A percentile compares a stretch with the other conserved stretches of the same genome.
phyloP scores from a whole-genome alignment of 2,888 invertebrate genomes.

The Melanostoma mellinum region DNA sequence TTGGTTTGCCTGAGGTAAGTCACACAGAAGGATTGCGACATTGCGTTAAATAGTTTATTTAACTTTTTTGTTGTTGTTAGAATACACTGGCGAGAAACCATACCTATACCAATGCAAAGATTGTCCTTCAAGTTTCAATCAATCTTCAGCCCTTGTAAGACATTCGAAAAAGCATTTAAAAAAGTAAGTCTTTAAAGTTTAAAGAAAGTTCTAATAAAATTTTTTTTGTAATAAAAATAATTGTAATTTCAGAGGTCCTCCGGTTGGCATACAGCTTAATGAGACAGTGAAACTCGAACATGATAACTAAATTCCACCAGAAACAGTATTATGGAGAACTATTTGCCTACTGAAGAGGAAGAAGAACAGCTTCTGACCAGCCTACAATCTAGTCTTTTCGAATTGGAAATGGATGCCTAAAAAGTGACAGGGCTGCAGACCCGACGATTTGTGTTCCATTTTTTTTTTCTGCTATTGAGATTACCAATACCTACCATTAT shows the following conservation, averaged over 20 bases:
- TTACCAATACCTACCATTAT: too few relatives aligned
- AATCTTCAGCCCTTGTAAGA: slow-evolving; percentile 75
- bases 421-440: too few relatives aligned
- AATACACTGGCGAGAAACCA: slow-evolving; percentile 77
- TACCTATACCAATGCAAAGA: slow-evolving; percentile 75
- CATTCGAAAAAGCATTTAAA: slow-evolving; percentile 76
- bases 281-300: slow-evolving; percentile 65
- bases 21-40: too few relatives aligned
- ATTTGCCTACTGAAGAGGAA: slow-evolving; percentile 63
- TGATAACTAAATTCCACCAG: slow-evolving; percentile 49
- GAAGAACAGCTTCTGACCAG: slow-evolving; percentile 62
- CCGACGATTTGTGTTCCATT: too few relatives aligned
- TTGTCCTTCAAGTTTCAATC: slow-evolving; percentile 76
- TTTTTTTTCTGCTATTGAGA: too few relatives aligned
- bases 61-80: slow-evolving; percentile 56
- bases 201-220: too few relatives aligned
- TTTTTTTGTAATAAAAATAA: not conserved
- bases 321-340: slow-evolving; percentile 68
- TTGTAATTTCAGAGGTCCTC: slow-evolving; percentile 46
- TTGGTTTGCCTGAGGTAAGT: slow-evolving; percentile 75
- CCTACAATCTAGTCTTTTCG: slow-evolving; percentile 71
- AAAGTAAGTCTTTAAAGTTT: slow-evolving; percentile 40
- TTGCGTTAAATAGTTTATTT: not conserved
- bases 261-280: slow-evolving; percentile 66
- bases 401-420: slow-evolving; percentile 58